Conservation (phyloP, 2,113 vertebrate genomes). For the Erinaceus europaeus region DNA sequence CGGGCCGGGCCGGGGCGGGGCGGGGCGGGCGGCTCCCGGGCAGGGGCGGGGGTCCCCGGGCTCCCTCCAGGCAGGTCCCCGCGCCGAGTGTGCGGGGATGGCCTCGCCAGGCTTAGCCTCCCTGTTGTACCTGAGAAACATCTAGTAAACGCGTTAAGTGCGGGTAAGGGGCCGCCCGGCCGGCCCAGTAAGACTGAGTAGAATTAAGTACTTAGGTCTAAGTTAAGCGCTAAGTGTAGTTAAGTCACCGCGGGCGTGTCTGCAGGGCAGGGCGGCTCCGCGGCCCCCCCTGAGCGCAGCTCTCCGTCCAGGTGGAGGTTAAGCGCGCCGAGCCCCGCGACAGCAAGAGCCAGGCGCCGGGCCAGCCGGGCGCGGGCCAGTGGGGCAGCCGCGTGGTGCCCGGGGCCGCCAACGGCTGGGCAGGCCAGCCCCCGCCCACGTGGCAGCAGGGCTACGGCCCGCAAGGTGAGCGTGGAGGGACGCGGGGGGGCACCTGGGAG, state of each 20-base stretch:
- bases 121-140: slow-evolving; percentile 95
- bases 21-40: too few species aligned
- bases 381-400: slow-evolving; percentile 96
- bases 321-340: slow-evolving; percentile 98
- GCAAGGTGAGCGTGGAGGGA: slow-evolving; percentile 87
- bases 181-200: slow-evolving; percentile 86
- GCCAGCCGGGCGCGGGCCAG: slow-evolving; percentile 92
- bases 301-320: slow-evolving; percentile 98
- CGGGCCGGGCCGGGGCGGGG: too few species aligned
- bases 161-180: too few species aligned
- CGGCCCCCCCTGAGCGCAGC: slow-evolving; percentile 79
- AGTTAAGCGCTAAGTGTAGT: slow-evolving; percentile 88
- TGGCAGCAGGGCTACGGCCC: slow-evolving; percentile 97
- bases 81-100: too few species aligned
- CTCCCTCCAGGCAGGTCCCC: background rate
- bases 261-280: slow-evolving; percentile 81
- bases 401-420: slow-evolving; percentile 97
- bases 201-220: slow-evolving; percentile 85
- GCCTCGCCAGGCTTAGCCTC: slow-evolving; percentile 60
- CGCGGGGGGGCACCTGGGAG: background rate
- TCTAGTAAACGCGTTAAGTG: too few species aligned
- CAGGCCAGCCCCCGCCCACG: slow-evolving; percentile 93
- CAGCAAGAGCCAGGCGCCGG: slow-evolving; percentile 92
- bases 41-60: too few species aligned
- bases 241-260: slow-evolving; percentile 84